phyloP scores from a whole-genome alignment of 2,888 invertebrate species.

The Lycocerus yunnanus region DNA sequence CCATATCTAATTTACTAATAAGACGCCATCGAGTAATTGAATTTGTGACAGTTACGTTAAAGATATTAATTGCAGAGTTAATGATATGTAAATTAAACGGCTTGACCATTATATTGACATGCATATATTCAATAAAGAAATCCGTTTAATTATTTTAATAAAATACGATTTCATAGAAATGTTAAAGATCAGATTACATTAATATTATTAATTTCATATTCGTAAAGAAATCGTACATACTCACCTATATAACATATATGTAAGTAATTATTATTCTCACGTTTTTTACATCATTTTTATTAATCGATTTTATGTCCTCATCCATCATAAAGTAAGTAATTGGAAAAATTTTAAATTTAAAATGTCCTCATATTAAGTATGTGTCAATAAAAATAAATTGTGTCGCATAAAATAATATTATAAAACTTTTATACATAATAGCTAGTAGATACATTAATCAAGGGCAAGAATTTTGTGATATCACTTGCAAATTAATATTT shows the following conservation, averaged over 20 bases:
- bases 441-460: no score
- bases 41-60: not conserved
- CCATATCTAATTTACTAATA: not conserved
- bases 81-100: not conserved
- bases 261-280: not conserved
- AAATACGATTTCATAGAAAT: not conserved
- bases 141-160: not conserved
- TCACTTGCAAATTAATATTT: no score
- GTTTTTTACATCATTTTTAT: not conserved
- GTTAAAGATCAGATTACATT: not conserved
- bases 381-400: not conserved
- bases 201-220: no score
- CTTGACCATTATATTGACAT: not conserved
- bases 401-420: not conserved
- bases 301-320: not conserved
- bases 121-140: not conserved
- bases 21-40: not conserved
- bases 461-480: no score
- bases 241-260: no score
- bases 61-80: not conserved
- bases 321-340: not conserved
- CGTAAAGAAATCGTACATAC: no score
- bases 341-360: not conserved
- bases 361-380: not conserved
- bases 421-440: not conserved